These are phyloP conservation scores for Laterallus jamaicensis DNA, from an alignment of 2,113 vertebrate species.

Conservation along the genomic window DNA sequence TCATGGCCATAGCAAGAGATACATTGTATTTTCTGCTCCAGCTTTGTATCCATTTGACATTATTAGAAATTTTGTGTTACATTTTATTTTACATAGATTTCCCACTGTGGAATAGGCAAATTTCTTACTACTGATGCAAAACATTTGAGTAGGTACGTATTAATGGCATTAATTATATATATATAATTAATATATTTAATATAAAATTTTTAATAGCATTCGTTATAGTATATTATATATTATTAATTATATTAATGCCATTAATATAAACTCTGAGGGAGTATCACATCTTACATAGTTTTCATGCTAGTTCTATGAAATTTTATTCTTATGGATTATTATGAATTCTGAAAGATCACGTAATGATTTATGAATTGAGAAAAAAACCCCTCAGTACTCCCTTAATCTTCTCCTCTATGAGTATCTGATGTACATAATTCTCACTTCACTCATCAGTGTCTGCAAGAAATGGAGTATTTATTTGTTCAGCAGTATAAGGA, in stretches of 20 bases:
- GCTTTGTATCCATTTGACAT: background rate
- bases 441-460: background rate
- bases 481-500: background rate
- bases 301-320: background rate
- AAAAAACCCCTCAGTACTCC: background rate
- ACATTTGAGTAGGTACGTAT: background rate
- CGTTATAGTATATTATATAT: no score
- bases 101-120: background rate
- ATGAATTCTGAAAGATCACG: background rate
- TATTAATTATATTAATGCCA: no score
- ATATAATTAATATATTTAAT: no score
- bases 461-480: background rate
- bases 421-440: background rate
- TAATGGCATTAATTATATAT: background rate
- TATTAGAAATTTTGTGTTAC: background rate
- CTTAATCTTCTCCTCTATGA: fast-evolving
- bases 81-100: background rate
- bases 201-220: no score
- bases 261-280: background rate
- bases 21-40: background rate
- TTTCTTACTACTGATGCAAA: background rate
- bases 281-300: background rate
- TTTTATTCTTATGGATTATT: background rate
- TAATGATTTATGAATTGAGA: background rate
- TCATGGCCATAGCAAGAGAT: background rate